Base-by-base conservation (phyloP, 2,797 vertebrate species). In the Falco novaeseelandiae region DNA sequence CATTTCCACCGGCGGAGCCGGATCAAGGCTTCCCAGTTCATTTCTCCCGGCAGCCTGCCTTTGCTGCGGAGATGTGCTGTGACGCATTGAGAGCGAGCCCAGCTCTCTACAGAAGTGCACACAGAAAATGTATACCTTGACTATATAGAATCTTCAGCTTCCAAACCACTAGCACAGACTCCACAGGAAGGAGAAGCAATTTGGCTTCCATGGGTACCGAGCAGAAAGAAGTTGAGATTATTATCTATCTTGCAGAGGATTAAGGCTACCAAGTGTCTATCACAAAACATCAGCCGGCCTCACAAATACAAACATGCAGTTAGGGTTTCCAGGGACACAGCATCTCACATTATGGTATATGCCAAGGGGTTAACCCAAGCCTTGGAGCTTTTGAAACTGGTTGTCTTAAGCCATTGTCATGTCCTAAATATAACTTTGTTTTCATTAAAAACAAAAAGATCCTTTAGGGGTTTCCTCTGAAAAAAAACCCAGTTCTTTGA, bases 371-470 rank as follows among this genome's bases (percentile, higher is more conserved):
- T 95, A 94, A 87, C 13, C 52, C 67, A 91, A 89, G 78, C 76
- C 85, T 72, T 44, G 12, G 51, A 95, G 55, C 7, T 44, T 94
- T 83, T 63, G 36, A 87, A 92, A 83, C n/a, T 10, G 29, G 34
- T 81, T 95, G 91, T 80, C 32, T 54, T 92, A 86, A 83, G 38
- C 34, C 58, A 65, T 46, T 81, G 49, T 48, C 78, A 95, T 42
- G 12, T 77, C 52, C 63, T 85, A 92, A 85, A 93, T 59, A 48
- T 4, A 69, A 62, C n/a, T 76, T 38, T 48, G 25, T 55, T 95
- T 91, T 69, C 26, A 67, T 44, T 21, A 6, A 54, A 14, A 55
- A 20, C 19, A 67, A 58, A 52, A 49, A 27, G 20, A 26, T 2
- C 12, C 10, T 94, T 72, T 32, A 71, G 4, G 65, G 61, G 48